Percentiles rank a stretch among this genome's conserved stretches.
phyloP scores from a whole-genome alignment of 30 jellyfish, hydroid and myxozoan genomes.

The Turritopsis dohrnii region DNA sequence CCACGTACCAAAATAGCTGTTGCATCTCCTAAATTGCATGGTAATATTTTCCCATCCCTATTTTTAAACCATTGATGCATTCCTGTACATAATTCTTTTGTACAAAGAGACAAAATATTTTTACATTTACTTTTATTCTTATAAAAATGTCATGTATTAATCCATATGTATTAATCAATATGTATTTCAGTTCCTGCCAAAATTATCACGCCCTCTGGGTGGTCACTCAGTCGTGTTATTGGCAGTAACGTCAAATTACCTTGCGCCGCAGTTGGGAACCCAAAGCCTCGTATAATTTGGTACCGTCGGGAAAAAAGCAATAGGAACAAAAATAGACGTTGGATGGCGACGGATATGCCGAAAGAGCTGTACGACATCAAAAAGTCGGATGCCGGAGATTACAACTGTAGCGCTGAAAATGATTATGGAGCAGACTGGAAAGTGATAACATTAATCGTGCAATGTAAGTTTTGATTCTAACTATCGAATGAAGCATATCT shows the following conservation, averaged over 20 bases:
- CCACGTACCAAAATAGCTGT: constrained; percentile 32
- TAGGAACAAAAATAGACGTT: constrained; percentile 37
- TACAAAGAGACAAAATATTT: too few relatives aligned
- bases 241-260: constrained; percentile 73
- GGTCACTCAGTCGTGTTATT: constrained; percentile 35
- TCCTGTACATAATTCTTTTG: too few relatives aligned
- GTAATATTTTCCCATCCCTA: too few relatives aligned
- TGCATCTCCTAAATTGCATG: constrained; percentile 9
- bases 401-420: constrained; percentile 83
- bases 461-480: constrained; percentile 35
- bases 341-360: constrained; percentile 64
- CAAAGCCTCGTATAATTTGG: constrained; percentile 80
- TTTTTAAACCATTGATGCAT: too few relatives aligned
- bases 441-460: constrained; percentile 69
- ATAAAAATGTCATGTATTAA: neutral
- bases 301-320: neutral
- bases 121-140: too few relatives aligned
- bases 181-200: constrained; percentile 74
- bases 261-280: constrained; percentile 93
- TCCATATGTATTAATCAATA: too few relatives aligned
- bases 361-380: constrained; percentile 40
- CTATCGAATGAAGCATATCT: neutral
- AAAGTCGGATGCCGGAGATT: constrained; percentile 57
- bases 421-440: constrained; percentile 87
- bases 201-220: constrained; percentile 58